Evolutionary conservation across 1,140 invertebrate species (phyloP).

Genomic region (Caligus rogercresseyi): DNA sequence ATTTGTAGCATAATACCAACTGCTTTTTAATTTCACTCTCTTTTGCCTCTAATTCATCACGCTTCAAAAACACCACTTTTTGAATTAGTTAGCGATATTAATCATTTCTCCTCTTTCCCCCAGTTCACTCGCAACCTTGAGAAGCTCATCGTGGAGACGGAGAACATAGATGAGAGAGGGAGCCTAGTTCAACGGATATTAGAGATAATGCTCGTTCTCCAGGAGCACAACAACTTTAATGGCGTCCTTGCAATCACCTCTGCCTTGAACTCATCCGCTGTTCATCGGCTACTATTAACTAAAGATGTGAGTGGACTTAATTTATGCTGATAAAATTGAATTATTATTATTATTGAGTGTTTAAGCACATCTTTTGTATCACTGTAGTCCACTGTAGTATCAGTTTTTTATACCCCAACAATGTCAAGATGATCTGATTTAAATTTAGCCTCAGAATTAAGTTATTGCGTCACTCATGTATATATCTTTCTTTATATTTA

Average conservation of each 20-base stretch:
- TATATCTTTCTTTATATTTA: conserved; percentile 11
- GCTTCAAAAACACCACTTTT: conserved; percentile 19
- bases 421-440: no score
- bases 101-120: conserved; percentile 24
- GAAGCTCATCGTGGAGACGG: conserved; percentile 86
- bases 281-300: conserved; percentile 68
- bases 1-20: no score
- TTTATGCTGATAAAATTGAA: neutral
- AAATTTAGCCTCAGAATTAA: no score
- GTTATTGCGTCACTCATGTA: no score
- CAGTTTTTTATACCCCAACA: no score
- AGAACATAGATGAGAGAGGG: conserved; percentile 88
- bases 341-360: neutral
- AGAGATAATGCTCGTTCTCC: conserved; percentile 83
- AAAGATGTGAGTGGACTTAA: conserved; percentile 45
- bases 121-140: conserved; percentile 90
- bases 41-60: conserved; percentile 14
- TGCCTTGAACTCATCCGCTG: conserved; percentile 74
- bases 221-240: conserved; percentile 97
- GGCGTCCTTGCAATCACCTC: conserved; percentile 82
- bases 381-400: neutral
- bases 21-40: neutral
- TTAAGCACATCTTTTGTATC: neutral
- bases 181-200: conserved; percentile 74
- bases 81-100: conserved; percentile 1